phyloP scores from a whole-genome alignment of 2,888 invertebrate genomes.

The Phorcus lineatus region DNA sequence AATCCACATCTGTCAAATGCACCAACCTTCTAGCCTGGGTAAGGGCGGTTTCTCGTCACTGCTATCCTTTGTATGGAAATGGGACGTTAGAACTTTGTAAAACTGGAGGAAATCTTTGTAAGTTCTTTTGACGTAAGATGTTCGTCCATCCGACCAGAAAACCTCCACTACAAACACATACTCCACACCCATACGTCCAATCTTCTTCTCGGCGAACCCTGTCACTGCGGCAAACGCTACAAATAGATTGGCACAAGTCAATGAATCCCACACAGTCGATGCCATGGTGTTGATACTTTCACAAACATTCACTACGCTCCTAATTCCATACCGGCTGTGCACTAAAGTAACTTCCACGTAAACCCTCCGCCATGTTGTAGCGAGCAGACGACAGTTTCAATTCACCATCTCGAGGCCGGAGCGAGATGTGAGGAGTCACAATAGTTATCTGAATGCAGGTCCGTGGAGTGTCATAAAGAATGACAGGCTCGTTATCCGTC shows the following conservation, averaged over 20 bases:
- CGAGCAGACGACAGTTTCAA: constrained; percentile 8
- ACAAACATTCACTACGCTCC: not conserved
- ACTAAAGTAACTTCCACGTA: not conserved
- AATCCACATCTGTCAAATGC: not conserved
- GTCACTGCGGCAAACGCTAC: constrained; percentile 48
- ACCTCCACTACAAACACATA: constrained; percentile 54
- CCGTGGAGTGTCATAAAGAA: not conserved
- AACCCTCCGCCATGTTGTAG: constrained; percentile 4
- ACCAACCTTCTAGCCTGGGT: not conserved
- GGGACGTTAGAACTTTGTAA: constrained; percentile 30
- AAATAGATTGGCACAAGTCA: constrained; percentile 35
- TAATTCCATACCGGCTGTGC: not conserved
- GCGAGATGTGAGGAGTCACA: not conserved
- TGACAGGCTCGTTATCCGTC: not conserved
- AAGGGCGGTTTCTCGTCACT: not conserved
- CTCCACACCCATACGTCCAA: constrained; percentile 33
- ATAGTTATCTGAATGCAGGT: not conserved
- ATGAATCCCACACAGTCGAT: constrained; percentile 33
- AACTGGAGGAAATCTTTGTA: constrained; percentile 47
- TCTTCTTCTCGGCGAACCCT: constrained; percentile 51
- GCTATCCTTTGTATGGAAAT: constrained; percentile 32
- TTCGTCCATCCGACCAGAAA: constrained; percentile 50
- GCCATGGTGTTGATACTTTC: constrained; percentile 29
- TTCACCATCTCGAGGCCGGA: not conserved
- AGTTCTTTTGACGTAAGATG: constrained; percentile 48